Percentiles rank a stretch among this genome's conserved stretches.
phyloP scores from a whole-genome alignment of 2,113 vertebrate genomes.

The Sylvietta virens region DNA sequence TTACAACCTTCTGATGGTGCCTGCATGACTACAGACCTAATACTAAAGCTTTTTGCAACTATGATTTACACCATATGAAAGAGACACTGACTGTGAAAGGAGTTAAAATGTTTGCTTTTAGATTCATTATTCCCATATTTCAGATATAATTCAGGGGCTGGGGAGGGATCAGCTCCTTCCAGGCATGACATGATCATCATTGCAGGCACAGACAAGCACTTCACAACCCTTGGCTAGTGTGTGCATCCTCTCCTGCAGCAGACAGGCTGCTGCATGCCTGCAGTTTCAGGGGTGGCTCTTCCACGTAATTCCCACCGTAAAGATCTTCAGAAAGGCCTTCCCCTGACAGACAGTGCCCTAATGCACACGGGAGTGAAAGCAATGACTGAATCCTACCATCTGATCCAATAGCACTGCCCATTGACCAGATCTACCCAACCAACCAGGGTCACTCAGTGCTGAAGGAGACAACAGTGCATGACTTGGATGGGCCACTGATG shows the following conservation, averaged over 20 bases:
- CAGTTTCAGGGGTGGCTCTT: background rate
- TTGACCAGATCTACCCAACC: background rate
- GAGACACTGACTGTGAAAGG: background rate
- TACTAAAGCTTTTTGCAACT: background rate
- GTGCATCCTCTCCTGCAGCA: background rate
- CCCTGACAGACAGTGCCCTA: background rate
- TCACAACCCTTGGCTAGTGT: background rate
- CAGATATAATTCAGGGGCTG: background rate
- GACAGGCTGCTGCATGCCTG: background rate
- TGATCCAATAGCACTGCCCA: background rate
- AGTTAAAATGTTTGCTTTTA: background rate
- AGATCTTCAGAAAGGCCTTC: background rate
- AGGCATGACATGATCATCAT: background rate
- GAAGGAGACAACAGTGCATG: fast-evolving
- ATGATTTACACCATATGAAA: background rate
- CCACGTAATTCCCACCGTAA: background rate
- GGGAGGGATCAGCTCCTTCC: background rate
- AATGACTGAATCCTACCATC: background rate
- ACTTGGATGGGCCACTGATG: fast-evolving
- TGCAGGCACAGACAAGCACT: background rate
- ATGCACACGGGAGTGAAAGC: background rate
- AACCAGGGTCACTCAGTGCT: no score
- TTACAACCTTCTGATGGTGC: background rate
- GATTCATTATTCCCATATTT: background rate
- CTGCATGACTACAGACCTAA: background rate